Conservation (phyloP, 2,888 invertebrate species). For the Mycalesis mineus region DNA sequence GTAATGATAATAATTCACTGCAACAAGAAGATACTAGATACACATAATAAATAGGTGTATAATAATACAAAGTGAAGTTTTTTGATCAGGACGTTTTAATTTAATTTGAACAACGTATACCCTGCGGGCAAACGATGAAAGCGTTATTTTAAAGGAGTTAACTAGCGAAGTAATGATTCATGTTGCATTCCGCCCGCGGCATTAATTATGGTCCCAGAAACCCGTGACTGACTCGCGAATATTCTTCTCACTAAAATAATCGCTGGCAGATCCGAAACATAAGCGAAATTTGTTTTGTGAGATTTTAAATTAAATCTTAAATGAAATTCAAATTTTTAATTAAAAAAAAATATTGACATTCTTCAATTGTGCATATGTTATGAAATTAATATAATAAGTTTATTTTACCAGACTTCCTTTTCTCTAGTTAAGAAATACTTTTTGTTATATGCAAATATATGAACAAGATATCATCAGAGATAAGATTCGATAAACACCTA, state of each 20-base stretch:
- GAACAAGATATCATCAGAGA: too few species aligned
- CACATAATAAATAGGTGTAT: neutral
- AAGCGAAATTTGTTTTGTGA: neutral
- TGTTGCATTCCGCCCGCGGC: slow-evolving; percentile 62
- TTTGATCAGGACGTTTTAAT: neutral
- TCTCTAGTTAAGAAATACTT: too few species aligned
- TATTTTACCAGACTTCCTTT: too few species aligned
- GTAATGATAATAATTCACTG: too few species aligned
- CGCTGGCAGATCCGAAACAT: neutral
- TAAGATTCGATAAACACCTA: too few species aligned
- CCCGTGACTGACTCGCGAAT: slow-evolving; percentile 60
- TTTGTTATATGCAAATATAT: too few species aligned
- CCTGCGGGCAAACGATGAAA: slow-evolving; percentile 19
- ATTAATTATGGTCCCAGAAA: slow-evolving; percentile 70
- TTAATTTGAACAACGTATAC: slow-evolving; percentile 12
- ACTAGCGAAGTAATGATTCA: slow-evolving; percentile 47
- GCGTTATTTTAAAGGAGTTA: slow-evolving; percentile 28
- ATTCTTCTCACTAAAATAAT: slow-evolving; percentile 38
- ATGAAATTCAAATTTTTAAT: too few species aligned
- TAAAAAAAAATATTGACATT: too few species aligned
- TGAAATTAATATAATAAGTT: too few species aligned
- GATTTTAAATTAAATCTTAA: neutral
- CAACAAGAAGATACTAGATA: too few species aligned
- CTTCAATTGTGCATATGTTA: too few species aligned
- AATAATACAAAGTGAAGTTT: neutral